Conservation (phyloP, 1,140 invertebrate genomes). For the Panulirus ornatus region DNA sequence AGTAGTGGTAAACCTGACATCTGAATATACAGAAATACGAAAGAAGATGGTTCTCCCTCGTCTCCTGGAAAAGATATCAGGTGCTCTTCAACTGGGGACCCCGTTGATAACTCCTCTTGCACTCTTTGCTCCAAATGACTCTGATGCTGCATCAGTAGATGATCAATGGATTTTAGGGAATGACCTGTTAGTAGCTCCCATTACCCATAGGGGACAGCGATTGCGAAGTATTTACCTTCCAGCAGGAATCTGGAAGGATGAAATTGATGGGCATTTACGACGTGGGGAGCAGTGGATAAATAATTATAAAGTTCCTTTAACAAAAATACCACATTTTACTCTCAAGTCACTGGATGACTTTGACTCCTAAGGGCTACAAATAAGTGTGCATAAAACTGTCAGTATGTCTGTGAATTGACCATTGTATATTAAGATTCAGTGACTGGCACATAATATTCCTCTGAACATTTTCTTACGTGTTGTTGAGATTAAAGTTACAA, state of each 20-base stretch:
- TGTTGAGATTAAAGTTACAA: too few relatives aligned
- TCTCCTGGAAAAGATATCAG: slow-evolving; percentile 79
- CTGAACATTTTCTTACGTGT: too few relatives aligned
- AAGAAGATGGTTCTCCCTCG: slow-evolving; percentile 75
- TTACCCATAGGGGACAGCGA: slow-evolving; percentile 84
- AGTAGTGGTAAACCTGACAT: slow-evolving; percentile 22
- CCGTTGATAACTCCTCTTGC: slow-evolving; percentile 93
- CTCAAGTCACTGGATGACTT: slow-evolving; percentile 21
- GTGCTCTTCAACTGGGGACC: slow-evolving; percentile 87
- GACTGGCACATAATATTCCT: too few relatives aligned
- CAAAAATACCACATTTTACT: slow-evolving; percentile 61
- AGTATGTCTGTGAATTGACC: too few relatives aligned
- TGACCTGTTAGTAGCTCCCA: slow-evolving; percentile 93
- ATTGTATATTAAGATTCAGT: too few relatives aligned
- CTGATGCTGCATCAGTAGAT: slow-evolving; percentile 86
- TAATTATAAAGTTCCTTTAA: slow-evolving; percentile 58
- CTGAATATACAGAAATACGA: slow-evolving; percentile 28
- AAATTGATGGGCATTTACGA: slow-evolving; percentile 88
- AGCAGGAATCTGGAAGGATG: slow-evolving; percentile 92
- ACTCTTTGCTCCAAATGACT: slow-evolving; percentile 92
- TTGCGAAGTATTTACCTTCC: slow-evolving; percentile 90
- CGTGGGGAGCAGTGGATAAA: slow-evolving; percentile 92
- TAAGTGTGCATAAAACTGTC: too few relatives aligned
- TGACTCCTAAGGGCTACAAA: too few relatives aligned
- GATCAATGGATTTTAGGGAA: slow-evolving; percentile 95